Percentiles rank a stretch among this genome's conserved stretches.
Conservation (phyloP, 2,113 vertebrate genomes). For the Pyxicephalus adspersus region DNA sequence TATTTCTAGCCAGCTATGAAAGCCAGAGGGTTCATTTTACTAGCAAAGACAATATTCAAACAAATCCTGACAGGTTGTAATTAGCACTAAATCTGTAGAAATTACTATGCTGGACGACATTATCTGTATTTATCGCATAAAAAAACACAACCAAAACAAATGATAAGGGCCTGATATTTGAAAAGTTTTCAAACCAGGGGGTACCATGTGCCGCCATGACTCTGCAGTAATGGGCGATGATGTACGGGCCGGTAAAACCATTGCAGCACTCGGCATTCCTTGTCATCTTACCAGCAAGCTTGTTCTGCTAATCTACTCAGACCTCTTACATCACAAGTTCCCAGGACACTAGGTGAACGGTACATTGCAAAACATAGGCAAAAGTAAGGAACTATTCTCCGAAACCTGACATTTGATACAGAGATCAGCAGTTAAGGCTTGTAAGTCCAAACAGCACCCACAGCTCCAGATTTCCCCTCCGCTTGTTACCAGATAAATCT, state of each 20-base stretch:
- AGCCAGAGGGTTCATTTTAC: slow-evolving; percentile 3
- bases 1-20: not conserved
- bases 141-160: not conserved
- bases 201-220: not conserved
- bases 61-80: slow-evolving; percentile 1
- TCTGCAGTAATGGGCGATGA: not conserved
- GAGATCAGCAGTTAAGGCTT: too few species aligned
- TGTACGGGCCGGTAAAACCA: not conserved
- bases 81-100: not conserved
- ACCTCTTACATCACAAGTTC: too few species aligned
- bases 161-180: not conserved
- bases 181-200: not conserved
- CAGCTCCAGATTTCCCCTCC: too few species aligned
- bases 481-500: too few species aligned
- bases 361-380: too few species aligned
- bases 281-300: not conserved
- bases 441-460: too few species aligned
- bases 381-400: too few species aligned
- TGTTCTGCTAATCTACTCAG: not conserved
- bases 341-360: too few species aligned
- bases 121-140: not conserved
- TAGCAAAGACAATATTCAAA: too few species aligned
- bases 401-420: too few species aligned
- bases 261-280: not conserved
- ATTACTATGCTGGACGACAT: not conserved